Evolutionary conservation across 2,797 vertebrate genomes (phyloP).

Genomic region (Nyctalus aviator): DNA sequence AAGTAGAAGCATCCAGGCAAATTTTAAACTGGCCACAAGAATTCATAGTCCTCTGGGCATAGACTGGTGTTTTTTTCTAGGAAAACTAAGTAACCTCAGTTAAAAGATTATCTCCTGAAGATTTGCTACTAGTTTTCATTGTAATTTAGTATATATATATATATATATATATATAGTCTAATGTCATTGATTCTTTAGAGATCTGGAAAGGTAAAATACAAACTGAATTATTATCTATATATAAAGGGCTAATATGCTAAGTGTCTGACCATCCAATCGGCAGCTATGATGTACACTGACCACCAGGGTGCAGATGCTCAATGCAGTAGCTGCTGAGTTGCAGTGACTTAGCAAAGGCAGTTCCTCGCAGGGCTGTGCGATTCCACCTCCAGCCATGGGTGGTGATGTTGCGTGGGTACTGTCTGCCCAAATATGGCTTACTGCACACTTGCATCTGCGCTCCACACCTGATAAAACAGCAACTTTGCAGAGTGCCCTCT

Average conservation of each 20-base stretch:
- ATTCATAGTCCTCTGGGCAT: not conserved
- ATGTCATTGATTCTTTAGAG: not conserved
- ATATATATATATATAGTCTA: not conserved
- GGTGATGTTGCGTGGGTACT: too few relatives aligned
- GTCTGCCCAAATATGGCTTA: too few relatives aligned
- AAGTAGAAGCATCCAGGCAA: not conserved
- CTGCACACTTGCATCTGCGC: too few relatives aligned
- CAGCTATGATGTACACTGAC: too few relatives aligned
- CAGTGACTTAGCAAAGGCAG: too few relatives aligned
- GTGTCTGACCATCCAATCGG: fast-evolving
- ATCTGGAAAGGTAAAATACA: not conserved
- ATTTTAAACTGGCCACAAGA: not conserved
- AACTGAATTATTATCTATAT: not conserved
- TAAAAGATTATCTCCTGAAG: not conserved
- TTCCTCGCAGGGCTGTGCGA: too few relatives aligned
- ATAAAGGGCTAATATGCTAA: too few relatives aligned
- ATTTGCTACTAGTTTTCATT: not conserved
- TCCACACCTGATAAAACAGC: too few relatives aligned
- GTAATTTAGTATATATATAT: not conserved
- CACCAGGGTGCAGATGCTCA: too few relatives aligned
- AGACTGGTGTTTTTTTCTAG: not conserved
- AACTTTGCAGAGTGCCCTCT: too few relatives aligned
- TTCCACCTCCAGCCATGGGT: too few relatives aligned
- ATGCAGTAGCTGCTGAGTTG: too few relatives aligned
- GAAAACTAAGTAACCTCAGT: not conserved